A percentile compares a stretch with the other conserved stretches of the same genome.
Evolutionary conservation across 2,797 vertebrate species (phyloP).

Genomic region (Zenarchopterus dispar): DNA sequence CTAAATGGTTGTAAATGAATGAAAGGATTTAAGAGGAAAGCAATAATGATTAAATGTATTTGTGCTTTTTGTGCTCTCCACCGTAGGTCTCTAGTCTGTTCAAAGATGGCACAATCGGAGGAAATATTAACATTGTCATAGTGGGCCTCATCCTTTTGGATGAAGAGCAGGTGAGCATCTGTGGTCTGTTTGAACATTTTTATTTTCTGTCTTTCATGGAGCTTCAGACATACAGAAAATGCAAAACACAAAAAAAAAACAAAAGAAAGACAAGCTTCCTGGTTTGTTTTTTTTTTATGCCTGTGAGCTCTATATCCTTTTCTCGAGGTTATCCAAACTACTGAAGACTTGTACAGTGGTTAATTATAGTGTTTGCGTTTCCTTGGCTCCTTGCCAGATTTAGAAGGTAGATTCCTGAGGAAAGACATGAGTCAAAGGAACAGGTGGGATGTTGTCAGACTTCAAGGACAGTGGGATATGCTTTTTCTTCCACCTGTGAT

Average conservation of each 20-base stretch:
- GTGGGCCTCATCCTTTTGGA: constrained; percentile 91
- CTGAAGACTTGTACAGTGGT: constrained; percentile 45
- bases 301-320: constrained; percentile 49
- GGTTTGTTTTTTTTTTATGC: constrained; percentile 4
- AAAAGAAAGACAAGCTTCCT: no score
- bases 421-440: constrained; percentile 46
- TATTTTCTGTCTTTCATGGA: neutral
- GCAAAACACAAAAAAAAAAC: no score
- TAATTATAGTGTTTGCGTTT: constrained; percentile 80
- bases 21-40: no score
- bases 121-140: constrained; percentile 91
- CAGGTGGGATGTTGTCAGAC: constrained; percentile 23
- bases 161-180: constrained; percentile 87
- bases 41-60: neutral
- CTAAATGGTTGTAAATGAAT: no score
- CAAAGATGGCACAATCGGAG: constrained; percentile 92
- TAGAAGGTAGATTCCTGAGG: constrained; percentile 39
- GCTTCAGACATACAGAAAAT: neutral
- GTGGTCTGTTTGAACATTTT: no score
- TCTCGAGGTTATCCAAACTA: no score
- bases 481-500: no score
- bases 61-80: constrained; percentile 24
- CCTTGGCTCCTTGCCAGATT: constrained; percentile 75
- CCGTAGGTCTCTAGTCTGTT: constrained; percentile 90
- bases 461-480: no score